Base-by-base conservation (phyloP, 30 jellyfish, hydroid and myxozoan species). In the Aurelia sp. region DNA sequence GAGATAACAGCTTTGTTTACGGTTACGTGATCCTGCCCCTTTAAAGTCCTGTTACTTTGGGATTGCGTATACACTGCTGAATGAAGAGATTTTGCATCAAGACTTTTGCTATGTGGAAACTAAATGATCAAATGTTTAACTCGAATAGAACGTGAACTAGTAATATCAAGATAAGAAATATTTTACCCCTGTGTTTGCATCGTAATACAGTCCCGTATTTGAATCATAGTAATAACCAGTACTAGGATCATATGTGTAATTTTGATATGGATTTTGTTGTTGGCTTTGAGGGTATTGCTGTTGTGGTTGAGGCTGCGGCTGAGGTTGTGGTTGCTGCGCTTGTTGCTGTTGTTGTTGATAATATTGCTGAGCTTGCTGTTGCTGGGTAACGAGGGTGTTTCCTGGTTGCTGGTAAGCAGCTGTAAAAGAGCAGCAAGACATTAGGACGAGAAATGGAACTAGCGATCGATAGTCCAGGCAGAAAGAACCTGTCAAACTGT, bases 161-260 rank as follows among this genome's bases (percentile, higher is more conserved):
- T 10, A 41, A 6, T 18, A 58, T 16, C 5, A 18, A 27, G 4
- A 11, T 3, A 4, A 17, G 21, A 16, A 37, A 6, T 48, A 16
- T 62, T 95, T 40, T 58, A 93, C 98, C 93, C 98, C 98, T 27
- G 98, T 79, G 33, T 88, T 88, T 4, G 97, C 88, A 80, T 93
- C 98, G 66, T 93, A 93, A 78, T 93, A 87, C 0, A 93, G 81
- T 10, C 96, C 98, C 22, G 96, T 88, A 9, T 62, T 74, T 48
- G 98, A 55, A 73, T 93, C 98, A 74, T 93, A 93, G 65, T 93
- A 93, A 73, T 87, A 93, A 47, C 98, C 98, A 81, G 96, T 75
- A 33, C 90, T 81, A 4, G 97, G 78, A 77, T 93, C 98, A 60
- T 75, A 93, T 15, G 96, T 80, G 82, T 69, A 86, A 17, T 71